phyloP scores from a whole-genome alignment of 2,113 vertebrate genomes.

The Stomatorhinus ivindoensis region DNA sequence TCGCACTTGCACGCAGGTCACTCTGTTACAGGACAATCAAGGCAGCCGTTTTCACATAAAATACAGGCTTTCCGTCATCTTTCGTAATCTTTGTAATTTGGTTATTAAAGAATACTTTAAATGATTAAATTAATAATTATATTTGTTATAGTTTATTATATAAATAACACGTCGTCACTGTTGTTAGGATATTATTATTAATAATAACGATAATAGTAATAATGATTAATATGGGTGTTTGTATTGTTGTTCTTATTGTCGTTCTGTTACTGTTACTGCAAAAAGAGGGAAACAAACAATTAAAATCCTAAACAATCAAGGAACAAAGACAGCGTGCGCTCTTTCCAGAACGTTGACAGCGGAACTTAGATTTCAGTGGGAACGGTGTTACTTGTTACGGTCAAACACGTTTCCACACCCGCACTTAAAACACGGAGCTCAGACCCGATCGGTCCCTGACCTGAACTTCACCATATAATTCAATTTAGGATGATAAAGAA shows the following conservation, averaged over 20 bases:
- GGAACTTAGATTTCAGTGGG: not conserved
- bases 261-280: not conserved
- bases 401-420: not conserved
- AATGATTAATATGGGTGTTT: not conserved
- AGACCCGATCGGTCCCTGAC: not conserved
- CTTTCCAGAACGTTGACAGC: not conserved
- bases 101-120: not conserved
- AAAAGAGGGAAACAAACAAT: not conserved
- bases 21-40: constrained; percentile 4
- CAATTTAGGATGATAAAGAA: not conserved
- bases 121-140: not conserved
- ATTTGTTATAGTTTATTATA: not conserved
- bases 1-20: not conserved
- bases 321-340: not conserved
- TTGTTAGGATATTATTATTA: not conserved
- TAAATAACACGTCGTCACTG: not conserved
- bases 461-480: constrained; percentile 2
- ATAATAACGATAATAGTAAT: not conserved
- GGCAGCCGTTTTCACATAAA: not conserved
- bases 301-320: constrained; percentile 2
- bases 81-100: not conserved
- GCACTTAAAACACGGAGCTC: not conserved
- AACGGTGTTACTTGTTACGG: not conserved
- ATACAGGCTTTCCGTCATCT: not conserved
- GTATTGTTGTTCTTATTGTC: not conserved